Evolutionary conservation across 2,113 vertebrate genomes (phyloP).

Genomic region (Danionella cerebrum): DNA sequence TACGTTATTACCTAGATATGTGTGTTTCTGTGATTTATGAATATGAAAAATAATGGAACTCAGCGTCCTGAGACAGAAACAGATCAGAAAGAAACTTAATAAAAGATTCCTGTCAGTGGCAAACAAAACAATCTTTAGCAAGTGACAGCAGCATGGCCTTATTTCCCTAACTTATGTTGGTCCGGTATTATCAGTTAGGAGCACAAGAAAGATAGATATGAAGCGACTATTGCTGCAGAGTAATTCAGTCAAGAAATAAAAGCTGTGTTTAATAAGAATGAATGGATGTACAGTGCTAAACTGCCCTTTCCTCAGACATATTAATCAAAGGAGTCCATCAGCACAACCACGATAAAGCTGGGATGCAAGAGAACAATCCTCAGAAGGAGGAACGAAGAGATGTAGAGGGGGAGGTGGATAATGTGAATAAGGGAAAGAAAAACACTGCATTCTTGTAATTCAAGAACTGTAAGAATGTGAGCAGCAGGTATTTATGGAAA

Average conservation of each 20-base stretch:
- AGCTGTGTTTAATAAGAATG: background rate
- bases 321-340: background rate
- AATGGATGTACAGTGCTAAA: background rate
- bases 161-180: background rate
- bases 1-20: too few species aligned
- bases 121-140: background rate
- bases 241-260: background rate
- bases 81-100: background rate
- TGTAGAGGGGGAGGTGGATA: background rate
- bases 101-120: background rate
- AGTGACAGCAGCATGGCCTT: background rate
- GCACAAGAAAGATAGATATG: background rate
- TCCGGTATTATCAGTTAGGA: background rate
- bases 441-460: slow-evolving; percentile 11
- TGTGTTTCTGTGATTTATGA: too few species aligned
- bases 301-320: background rate
- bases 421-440: background rate
- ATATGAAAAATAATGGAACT: background rate
- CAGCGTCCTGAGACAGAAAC: background rate
- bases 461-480: slow-evolving; percentile 30
- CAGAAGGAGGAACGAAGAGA: slow-evolving; percentile 4
- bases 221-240: background rate
- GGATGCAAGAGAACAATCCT: slow-evolving; percentile 26
- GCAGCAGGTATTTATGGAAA: slow-evolving; percentile 46
- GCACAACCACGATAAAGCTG: slow-evolving; percentile 10